Conservation (phyloP, 92 coral and sea anemone genomes). For the Parazoanthus atlanticus region DNA sequence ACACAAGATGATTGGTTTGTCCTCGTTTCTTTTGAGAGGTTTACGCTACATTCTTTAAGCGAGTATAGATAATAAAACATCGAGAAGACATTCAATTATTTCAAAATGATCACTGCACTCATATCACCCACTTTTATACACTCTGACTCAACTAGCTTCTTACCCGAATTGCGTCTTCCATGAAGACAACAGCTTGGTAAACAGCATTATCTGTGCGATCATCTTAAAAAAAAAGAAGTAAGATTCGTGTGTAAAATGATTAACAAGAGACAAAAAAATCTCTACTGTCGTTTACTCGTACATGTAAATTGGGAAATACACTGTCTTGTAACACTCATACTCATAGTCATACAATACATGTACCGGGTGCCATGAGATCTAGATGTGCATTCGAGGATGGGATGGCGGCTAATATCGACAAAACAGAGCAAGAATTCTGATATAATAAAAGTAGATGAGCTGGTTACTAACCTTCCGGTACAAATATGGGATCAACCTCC, state of each 20-base stretch:
- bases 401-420: not conserved
- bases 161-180: conserved; percentile 96
- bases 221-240: conserved; percentile 19
- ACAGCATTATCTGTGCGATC: conserved; percentile 64
- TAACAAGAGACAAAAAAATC: not conserved
- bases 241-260: not conserved
- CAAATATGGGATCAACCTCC: conserved; percentile 67
- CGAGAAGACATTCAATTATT: not conserved
- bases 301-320: not conserved
- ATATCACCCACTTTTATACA: not conserved
- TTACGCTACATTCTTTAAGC: too few species aligned
- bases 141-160: not conserved
- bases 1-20: too few species aligned
- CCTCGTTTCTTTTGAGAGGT: too few species aligned
- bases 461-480: conserved; percentile 39
- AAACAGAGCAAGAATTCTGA: not conserved
- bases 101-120: not conserved
- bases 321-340: not conserved
- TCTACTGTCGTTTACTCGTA: not conserved
- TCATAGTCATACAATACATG: not conserved
- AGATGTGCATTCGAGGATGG: not conserved
- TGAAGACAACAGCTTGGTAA: conserved; percentile 91
- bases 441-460: not conserved
- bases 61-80: too few species aligned
- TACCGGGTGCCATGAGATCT: not conserved